These are phyloP conservation scores for Daphoenositta chrysoptera DNA, from an alignment of 2,113 vertebrate species.

Conservation along the genomic window DNA sequence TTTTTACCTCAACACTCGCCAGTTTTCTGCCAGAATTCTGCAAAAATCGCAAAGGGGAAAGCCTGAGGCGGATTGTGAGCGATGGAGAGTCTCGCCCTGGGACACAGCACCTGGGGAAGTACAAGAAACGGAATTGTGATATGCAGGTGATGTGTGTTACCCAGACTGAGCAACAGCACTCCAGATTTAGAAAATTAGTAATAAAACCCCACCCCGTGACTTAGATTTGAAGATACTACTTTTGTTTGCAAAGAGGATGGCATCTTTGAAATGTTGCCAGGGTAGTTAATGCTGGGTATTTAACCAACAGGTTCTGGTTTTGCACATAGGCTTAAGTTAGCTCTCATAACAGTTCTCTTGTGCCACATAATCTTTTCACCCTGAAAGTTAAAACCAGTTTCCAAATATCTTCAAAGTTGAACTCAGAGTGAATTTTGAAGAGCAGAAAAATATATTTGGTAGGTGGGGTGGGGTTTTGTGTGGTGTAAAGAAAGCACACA, in stretches of 20 bases:
- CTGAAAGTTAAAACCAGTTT: background rate
- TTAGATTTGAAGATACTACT: background rate
- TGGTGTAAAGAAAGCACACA: background rate
- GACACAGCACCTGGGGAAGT: background rate
- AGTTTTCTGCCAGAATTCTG: background rate
- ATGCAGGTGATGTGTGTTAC: fast-evolving
- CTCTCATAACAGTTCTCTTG: background rate
- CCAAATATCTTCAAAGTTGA: background rate
- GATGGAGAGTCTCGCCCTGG: background rate
- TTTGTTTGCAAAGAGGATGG: background rate
- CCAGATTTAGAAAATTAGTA: background rate
- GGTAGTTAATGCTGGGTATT: background rate
- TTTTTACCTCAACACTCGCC: no score
- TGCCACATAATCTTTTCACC: background rate
- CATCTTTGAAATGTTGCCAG: background rate
- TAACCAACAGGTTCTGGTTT: background rate
- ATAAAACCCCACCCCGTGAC: background rate
- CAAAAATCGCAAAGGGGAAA: fast-evolving
- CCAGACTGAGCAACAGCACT: background rate
- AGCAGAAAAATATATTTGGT: background rate
- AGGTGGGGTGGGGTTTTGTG: background rate
- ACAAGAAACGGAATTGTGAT: fast-evolving
- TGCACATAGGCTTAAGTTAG: background rate
- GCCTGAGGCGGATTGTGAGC: background rate
- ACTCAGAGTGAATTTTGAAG: background rate